Conservation (phyloP, 2,888 invertebrate species). For the Tachina fera region DNA sequence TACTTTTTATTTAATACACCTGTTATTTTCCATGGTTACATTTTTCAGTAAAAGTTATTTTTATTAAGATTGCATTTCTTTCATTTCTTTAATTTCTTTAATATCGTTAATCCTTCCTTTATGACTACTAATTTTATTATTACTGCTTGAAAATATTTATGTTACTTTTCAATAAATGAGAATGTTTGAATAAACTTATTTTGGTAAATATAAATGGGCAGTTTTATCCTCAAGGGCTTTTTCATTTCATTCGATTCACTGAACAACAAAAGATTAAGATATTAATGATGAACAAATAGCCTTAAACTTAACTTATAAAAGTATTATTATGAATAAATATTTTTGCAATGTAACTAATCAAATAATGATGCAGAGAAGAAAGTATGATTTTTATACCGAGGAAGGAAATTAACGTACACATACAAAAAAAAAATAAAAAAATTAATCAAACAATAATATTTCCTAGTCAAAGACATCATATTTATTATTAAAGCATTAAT, state of each 20-base stretch:
- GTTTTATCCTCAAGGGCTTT: slow-evolving; percentile 4
- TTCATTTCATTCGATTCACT: slow-evolving; percentile 5
- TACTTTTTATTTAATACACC: too few relatives aligned
- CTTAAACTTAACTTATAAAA: slow-evolving; percentile 16
- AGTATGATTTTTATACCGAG: not conserved
- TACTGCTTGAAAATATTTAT: not conserved
- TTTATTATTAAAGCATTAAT: too few relatives aligned
- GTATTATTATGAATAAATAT: slow-evolving; percentile 5
- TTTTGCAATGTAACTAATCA: slow-evolving; percentile 14
- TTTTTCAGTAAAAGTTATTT: not conserved
- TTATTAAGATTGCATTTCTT: not conserved
- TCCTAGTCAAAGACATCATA: too few relatives aligned
- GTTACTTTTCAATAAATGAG: not conserved
- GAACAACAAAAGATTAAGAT: slow-evolving; percentile 48
- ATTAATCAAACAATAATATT: not conserved
- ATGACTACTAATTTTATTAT: too few relatives aligned
- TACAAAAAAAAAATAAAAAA: not conserved
- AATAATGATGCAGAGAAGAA: not conserved
- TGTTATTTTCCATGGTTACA: too few relatives aligned
- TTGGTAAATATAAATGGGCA: not conserved
- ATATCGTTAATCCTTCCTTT: too few relatives aligned
- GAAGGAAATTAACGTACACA: not conserved
- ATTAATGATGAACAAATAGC: slow-evolving; percentile 59
- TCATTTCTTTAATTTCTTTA: not conserved
- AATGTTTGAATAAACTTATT: not conserved